Conservation (phyloP, 2,797 vertebrate genomes). For the Bovichtus diacanthus region DNA sequence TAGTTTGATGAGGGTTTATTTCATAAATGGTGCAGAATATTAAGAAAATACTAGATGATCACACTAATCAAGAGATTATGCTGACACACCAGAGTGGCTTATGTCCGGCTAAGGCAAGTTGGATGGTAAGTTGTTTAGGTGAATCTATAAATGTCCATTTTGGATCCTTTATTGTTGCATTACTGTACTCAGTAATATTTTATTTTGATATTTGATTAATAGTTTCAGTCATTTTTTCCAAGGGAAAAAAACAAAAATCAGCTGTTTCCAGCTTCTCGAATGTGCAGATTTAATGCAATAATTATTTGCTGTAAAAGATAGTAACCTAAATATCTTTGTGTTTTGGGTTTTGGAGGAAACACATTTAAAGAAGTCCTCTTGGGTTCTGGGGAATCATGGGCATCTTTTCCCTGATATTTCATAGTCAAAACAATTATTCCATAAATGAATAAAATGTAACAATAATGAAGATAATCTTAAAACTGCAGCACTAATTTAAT, state of each 20-base stretch:
- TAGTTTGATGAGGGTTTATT: neutral
- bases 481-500: neutral
- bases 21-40: neutral
- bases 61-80: conserved; percentile 1
- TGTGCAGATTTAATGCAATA: neutral
- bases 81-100: neutral
- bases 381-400: neutral
- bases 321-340: neutral
- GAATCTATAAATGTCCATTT: neutral
- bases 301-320: neutral
- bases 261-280: neutral
- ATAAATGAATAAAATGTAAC: too few relatives aligned
- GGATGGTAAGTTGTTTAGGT: neutral
- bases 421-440: neutral
- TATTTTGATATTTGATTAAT: neutral
- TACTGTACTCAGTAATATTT: neutral
- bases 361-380: neutral
- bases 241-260: neutral
- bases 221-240: neutral
- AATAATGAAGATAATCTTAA: neutral
- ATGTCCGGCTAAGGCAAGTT: neutral
- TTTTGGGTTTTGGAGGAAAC: neutral
- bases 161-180: neutral
- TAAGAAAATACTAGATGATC: neutral
- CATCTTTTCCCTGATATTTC: neutral